Base-by-base conservation (phyloP, 2,888 invertebrate species). In the Trissolcus brochymenae region DNA sequence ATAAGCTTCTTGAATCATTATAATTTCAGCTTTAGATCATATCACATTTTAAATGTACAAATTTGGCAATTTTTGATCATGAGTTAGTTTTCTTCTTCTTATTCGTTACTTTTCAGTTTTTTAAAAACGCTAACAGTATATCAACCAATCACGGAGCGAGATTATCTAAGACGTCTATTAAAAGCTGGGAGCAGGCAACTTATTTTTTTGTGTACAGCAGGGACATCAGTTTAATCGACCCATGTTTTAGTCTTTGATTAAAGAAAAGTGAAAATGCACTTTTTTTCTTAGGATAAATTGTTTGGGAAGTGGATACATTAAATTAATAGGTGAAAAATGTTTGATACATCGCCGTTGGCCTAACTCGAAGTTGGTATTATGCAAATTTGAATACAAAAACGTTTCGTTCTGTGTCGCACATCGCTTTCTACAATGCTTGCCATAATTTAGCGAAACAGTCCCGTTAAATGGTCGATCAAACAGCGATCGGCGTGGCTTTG, bases 371-470 rank as follows among this genome's bases (percentile, higher is more conserved):
- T 35, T 35, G 35, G 35, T 35, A 66, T 66, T 57, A 66, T 60
- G 67, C 19, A 67, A 59, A 67, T 67, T 25, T 13, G 14, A 46
- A 4, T 35, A 53, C 29, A 60, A 49, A 35, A 60, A 46, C 54
- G 54, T 54, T 60, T 46, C 25, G 53, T 35, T 46, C 7, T 46
- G 25, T 56, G 49, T 70, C 61, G 21, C 25, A 25, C 55, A 61
- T 55, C 16, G 41, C 49, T 61, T 61, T 70, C 61, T 56, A 53
- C 54, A 46, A 41, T 53, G 29, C 41, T 70, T 61, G 49, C 70
- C 49, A 50, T 61, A 70, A 70, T 61, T 70, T 35, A 61, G 55
- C 61, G 40, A 59, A 70, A 60, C 61, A 40, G 41, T 40, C 29
- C n/a, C 43, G 43, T 61, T 61, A 17, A 70, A 21, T 35, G 56